Base-by-base conservation (phyloP, 2,113 vertebrate species). In the Saguinus imperator region DNA sequence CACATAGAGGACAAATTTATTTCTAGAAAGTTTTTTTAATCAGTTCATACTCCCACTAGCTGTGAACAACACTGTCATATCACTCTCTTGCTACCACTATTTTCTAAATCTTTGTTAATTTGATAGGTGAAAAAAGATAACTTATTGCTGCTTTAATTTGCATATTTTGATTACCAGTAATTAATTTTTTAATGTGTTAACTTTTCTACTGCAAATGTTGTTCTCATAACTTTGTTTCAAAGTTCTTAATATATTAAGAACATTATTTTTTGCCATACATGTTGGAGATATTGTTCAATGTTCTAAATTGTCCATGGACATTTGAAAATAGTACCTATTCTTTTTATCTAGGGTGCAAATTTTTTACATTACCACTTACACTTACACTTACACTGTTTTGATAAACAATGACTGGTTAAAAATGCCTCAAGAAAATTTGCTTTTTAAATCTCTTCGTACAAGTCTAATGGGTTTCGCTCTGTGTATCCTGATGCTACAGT, bases 21-120 rank as follows among this genome's bases (percentile, higher is more conserved):
- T 94, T 89, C 77, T 75, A 94, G 79, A 94, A 91, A 93, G 23
- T 55, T 86, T 94, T 55, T 91, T 94, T 87, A 85, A 81, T 91
- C 79, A 82, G 66, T 64, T 89, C 83, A 64, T 91, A 76, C n/a
- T 85, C 45, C 76, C 68, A 94, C 72, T 77, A 57, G 40, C 92
- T 96, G 61, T 95, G 68, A 96, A 72, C 75, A 92, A 70, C 75
- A 87, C 50, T 92, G 45, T 94, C 48, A 61, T 66, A 76, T 35
- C 75, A 96, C 58, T 57, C 58, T 66, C 58, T 66, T 87, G 10
- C 27, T n/a, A 89, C 45, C 35, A 83, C 37, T 77, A 32, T 72
- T 80, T 77, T 87, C 48, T 35, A 35, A 80, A 79, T 80, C 55
- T 84, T 95, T 76, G 87, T 94, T 91, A 95, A 87, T 95, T 80